These are phyloP conservation scores for Trematomus loennbergii DNA, from an alignment of 2,113 vertebrate species.

Conservation along the genomic window DNA sequence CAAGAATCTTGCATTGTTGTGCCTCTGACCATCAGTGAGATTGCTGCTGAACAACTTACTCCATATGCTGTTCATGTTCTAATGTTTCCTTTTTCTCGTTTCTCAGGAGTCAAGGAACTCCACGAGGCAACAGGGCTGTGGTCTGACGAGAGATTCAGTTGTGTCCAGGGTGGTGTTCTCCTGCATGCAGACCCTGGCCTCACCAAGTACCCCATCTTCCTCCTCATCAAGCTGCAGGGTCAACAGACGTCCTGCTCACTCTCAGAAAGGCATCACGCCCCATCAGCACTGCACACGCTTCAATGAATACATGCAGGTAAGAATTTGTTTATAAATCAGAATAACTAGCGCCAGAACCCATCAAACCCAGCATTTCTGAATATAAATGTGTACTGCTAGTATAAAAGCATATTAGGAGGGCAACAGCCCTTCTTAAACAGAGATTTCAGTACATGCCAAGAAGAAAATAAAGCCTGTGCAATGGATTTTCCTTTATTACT, in stretches of 20 bases:
- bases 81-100: neutral
- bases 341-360: too few relatives aligned
- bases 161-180: conserved; percentile 84
- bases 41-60: too few relatives aligned
- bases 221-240: conserved; percentile 28
- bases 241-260: neutral
- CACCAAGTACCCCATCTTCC: conserved; percentile 50
- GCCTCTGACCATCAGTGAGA: too few relatives aligned
- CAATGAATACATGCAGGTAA: conserved; percentile 89
- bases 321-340: neutral
- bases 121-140: conserved; percentile 15
- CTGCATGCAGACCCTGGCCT: conserved; percentile 87
- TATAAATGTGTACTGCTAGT: too few relatives aligned
- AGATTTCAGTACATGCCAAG: too few relatives aligned
- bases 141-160: conserved; percentile 84
- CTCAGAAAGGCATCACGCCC: conserved; percentile 62
- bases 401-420: too few relatives aligned
- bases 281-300: conserved; percentile 78
- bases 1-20: too few relatives aligned
- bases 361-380: too few relatives aligned
- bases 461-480: too few relatives aligned
- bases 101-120: conserved; percentile 81
- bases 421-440: too few relatives aligned
- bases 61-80: neutral
- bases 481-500: too few relatives aligned